Evolutionary conservation across 1,140 invertebrate species (phyloP), one percentile per base, ranked within the genome.

Genomic region (Papilio polyxenes): DNA sequence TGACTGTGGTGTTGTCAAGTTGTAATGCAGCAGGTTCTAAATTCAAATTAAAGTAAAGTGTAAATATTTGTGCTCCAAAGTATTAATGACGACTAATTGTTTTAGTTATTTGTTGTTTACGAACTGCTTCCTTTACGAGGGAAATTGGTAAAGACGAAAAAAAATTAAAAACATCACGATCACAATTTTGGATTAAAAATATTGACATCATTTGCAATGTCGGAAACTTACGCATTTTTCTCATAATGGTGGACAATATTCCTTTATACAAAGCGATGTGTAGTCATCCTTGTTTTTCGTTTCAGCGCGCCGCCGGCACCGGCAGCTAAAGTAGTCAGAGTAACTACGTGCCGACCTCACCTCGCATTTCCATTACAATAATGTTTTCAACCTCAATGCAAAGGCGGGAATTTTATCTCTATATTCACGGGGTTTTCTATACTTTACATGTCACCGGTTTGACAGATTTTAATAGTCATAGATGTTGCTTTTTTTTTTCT

Each of bases 351-450:
- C 74, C 75, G 75, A 74, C 40, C 69, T 82, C 84, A 83, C 83
- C 77, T 85, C 83, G 59, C 82, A 89, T 89, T 88, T 86, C 80
- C 89, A 89, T 90, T 85, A 88, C 86, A 90, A 84, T 85, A 85
- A 87, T 87, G 82, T 85, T 80, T 82, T 84, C 56, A 59, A 83
- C 84, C 75, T 82, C 82, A 86, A 88, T 78, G 83, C 84, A 82
- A 82, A 85, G 85, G 82, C 83, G 85, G 85, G 84, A 87, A 89
- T 86, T 88, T 88, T 89, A 90, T 89, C 85, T 87, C 81, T 83
- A 85, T 49, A 11, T n/a, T 48, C 31, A 17, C 8, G n/a, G 15
- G 20, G 7, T 89, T 83, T 85, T 81, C 78, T 83, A 84, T 88
- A 88, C 84, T 86, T 85, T 83, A 85, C 86, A 85, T 83, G 80